phyloP scores from a whole-genome alignment of 1,140 invertebrate genomes.

The Antheraea pernyi region DNA sequence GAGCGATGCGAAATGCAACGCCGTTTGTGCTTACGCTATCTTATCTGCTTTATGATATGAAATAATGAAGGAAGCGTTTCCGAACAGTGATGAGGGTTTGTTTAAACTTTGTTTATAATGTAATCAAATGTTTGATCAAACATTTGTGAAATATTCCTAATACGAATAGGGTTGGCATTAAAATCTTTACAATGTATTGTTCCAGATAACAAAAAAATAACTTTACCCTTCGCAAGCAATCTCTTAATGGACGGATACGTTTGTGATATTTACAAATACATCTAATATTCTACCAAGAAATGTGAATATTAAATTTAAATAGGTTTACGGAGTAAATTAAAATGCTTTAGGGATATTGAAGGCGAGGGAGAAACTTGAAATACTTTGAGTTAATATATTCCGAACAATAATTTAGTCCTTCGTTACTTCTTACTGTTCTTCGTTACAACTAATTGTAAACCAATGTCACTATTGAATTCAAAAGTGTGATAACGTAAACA shows the following conservation, averaged over 20 bases:
- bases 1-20: slow-evolving; percentile 16
- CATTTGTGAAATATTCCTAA: background rate
- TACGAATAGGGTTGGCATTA: background rate
- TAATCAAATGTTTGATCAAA: background rate
- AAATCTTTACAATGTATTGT: background rate
- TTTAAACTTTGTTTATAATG: background rate
- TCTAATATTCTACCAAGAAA: too few species aligned
- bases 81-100: background rate
- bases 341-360: background rate
- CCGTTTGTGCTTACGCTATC: slow-evolving; percentile 11
- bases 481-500: too few species aligned
- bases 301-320: background rate
- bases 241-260: too few species aligned
- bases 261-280: too few species aligned
- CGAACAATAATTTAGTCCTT: too few species aligned
- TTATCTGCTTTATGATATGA: slow-evolving; percentile 17
- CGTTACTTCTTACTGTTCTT: too few species aligned
- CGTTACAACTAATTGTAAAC: too few species aligned
- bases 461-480: too few species aligned
- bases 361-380: too few species aligned
- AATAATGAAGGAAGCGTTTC: slow-evolving; percentile 15
- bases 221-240: too few species aligned
- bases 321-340: background rate
- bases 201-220: background rate
- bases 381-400: too few species aligned